These are phyloP conservation scores for Pseudococcus longispinus DNA, from an alignment of 2,888 invertebrate species.

Conservation along the genomic window DNA sequence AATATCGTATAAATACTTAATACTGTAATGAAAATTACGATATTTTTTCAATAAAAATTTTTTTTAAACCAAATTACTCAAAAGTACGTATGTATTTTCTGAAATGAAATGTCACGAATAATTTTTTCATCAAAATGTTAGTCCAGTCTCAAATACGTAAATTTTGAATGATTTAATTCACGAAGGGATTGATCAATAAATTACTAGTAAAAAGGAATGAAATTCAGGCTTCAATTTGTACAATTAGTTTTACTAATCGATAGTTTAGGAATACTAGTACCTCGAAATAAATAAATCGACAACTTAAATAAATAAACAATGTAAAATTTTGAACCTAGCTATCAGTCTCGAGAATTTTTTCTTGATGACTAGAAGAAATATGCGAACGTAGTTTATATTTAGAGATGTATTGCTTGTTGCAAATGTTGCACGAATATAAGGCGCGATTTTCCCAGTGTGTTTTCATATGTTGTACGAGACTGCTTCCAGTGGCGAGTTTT, in stretches of 20 bases:
- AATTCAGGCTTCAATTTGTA: too few relatives aligned
- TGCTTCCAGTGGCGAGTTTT: slow-evolving; percentile 38
- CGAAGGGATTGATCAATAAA: too few relatives aligned
- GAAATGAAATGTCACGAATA: too few relatives aligned
- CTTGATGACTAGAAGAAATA: slow-evolving; percentile 30
- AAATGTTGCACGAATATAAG: slow-evolving; percentile 31
- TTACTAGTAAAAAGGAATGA: too few relatives aligned
- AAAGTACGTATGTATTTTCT: too few relatives aligned
- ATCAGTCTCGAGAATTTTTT: slow-evolving; percentile 3
- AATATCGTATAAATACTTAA: neutral
- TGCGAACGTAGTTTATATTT: slow-evolving; percentile 48
- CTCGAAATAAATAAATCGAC: neutral
- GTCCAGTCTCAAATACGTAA: too few relatives aligned
- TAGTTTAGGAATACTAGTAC: too few relatives aligned
- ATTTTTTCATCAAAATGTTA: too few relatives aligned
- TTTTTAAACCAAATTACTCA: too few relatives aligned
- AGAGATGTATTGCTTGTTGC: slow-evolving; percentile 43
- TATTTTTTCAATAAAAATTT: too few relatives aligned
- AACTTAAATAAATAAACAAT: neutral
- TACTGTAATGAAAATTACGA: neutral
- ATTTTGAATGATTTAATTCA: too few relatives aligned
- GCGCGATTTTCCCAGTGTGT: slow-evolving; percentile 46
- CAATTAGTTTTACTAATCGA: too few relatives aligned
- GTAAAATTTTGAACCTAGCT: neutral
- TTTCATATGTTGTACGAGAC: slow-evolving; percentile 39